Conservation (phyloP, 2,888 invertebrate species). For the Camptogramma bilineatum region DNA sequence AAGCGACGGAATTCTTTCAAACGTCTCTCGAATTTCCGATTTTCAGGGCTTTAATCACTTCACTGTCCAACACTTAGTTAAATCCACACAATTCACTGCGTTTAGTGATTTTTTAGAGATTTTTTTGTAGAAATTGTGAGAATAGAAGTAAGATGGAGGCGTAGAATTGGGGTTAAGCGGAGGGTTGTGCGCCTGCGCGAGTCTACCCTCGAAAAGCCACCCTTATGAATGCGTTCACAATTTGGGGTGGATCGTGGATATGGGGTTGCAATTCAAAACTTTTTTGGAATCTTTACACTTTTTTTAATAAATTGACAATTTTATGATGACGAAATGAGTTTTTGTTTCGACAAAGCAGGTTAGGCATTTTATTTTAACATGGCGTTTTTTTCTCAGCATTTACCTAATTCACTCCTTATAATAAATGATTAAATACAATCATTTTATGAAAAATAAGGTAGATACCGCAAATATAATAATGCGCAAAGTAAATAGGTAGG, state of each 20-base stretch:
- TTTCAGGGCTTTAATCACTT: slow-evolving; percentile 46
- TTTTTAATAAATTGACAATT: neutral
- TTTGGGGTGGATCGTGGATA: slow-evolving; percentile 23
- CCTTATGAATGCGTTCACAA: slow-evolving; percentile 61
- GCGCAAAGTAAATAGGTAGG: no score
- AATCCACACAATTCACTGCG: slow-evolving; percentile 17
- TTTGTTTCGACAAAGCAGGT: neutral
- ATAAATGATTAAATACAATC: no score
- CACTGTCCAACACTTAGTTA: slow-evolving; percentile 39
- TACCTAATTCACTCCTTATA: no score
- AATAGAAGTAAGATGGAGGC: slow-evolving; percentile 78
- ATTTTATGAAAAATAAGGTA: no score
- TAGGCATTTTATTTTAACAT: no score
- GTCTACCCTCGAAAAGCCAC: slow-evolving; percentile 44
- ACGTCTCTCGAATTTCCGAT: slow-evolving; percentile 40
- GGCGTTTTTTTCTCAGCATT: no score
- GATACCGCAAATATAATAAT: no score
- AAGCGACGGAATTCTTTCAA: slow-evolving; percentile 45
- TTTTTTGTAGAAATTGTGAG: slow-evolving; percentile 40
- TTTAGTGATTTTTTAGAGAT: slow-evolving; percentile 25
- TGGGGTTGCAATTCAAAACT: slow-evolving; percentile 20
- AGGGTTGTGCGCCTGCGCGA: slow-evolving; percentile 65
- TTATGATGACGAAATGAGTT: neutral
- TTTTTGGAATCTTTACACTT: no score
- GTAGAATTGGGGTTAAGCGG: slow-evolving; percentile 66